These are phyloP conservation scores for Montipora cactus DNA, from an alignment of 64 coral and sea anemone genomes.

Conservation along the genomic window DNA sequence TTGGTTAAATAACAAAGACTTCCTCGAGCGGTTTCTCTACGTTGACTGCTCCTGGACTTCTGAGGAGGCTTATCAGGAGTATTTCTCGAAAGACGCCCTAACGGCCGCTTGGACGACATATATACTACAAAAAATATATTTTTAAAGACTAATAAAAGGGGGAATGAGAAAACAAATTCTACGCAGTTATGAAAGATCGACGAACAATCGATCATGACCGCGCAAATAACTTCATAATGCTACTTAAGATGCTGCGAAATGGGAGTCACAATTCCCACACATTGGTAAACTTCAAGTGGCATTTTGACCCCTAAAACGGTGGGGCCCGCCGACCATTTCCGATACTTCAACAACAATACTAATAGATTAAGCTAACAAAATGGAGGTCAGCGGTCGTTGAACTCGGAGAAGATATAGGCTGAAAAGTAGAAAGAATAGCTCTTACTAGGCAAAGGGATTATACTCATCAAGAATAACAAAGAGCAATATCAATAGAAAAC, in stretches of 20 bases:
- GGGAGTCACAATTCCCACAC: neutral
- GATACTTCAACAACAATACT: neutral
- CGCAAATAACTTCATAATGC: neutral
- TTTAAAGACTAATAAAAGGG: no score
- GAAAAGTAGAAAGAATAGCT: neutral
- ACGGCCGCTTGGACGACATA: neutral
- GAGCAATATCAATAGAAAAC: neutral
- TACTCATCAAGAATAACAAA: neutral
- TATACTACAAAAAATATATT: neutral
- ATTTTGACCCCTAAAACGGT: constrained; percentile 35
- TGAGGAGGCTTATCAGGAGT: neutral
- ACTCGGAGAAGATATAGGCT: neutral
- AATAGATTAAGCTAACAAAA: neutral
- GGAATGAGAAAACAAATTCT: neutral
- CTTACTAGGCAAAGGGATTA: neutral
- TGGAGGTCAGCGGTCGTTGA: neutral
- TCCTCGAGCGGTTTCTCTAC: neutral
- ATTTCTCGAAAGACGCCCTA: neutral
- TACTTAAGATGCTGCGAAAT: neutral
- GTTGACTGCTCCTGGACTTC: neutral
- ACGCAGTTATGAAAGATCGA: neutral
- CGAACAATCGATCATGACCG: neutral
- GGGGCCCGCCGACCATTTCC: constrained; percentile 20
- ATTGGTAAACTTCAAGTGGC: constrained; percentile 12
- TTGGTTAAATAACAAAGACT: neutral